Evolutionary conservation across 35 echinoderm and acorn worm species (phyloP), one percentile per base, ranked within the genome.

Genomic region (Ophiothrix spiculata): DNA sequence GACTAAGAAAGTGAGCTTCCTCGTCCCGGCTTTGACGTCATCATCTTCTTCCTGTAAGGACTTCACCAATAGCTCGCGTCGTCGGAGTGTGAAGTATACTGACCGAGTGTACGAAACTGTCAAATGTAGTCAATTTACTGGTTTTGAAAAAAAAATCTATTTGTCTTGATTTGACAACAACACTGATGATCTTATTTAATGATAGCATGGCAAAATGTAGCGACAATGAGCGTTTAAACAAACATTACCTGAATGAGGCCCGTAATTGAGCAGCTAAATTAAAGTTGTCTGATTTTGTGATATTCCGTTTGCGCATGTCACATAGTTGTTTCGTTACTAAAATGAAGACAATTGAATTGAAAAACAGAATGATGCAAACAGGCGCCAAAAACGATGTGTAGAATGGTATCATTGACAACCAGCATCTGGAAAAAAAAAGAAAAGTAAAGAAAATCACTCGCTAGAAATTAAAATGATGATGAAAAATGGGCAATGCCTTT

Each of bases 341-440:
- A 31, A 45, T 36, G 86, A 90, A 90, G 82, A 94, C 77, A 36
- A 94, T 41, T 36, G 56, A 60, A 69, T 90, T 94, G 79, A 94
- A 90, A 56, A 94, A 32, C 60, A 94, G 42, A 33, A 94, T 77
- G 37, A 86, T 21, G 45, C 78, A 54, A n/a, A 85, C 45, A 28
- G 92, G 87, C 0, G 77, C 76, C 23, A 87, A 33, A 49, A 86
- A 90, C 34, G 88, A 31, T 1, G 42, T 41, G 84, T 90, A 90
- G 79, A 94, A 90, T 17, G 85, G 36, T 21, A 86, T 76, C 0
- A 56, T 74, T 21, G 40, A 74, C 74, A 94, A 35, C 79, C 83
- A 90, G 33, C 87, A 90, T 12, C 87, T 94, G 73, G 73, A 83
- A 35, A 84, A 25, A 56, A 37, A 83, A 77, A 37, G 17, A 63